These are phyloP conservation scores for Aphidius gifuensis DNA, from an alignment of 1,140 invertebrate genomes.

Conservation along the genomic window DNA sequence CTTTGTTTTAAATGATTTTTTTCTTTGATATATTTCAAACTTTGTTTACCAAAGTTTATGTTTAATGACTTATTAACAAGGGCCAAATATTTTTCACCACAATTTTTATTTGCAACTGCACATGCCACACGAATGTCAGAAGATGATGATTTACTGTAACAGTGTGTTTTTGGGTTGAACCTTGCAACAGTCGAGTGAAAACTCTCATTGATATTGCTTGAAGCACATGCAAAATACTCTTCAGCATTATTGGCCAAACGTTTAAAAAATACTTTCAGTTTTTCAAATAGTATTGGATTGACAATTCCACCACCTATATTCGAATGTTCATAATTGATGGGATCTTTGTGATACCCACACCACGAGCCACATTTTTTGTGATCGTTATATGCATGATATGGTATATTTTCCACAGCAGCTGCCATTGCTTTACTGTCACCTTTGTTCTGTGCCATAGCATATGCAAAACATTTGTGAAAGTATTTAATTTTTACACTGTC, in stretches of 20 bases:
- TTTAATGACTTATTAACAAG: too few species aligned
- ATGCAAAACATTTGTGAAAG: constrained; percentile 3
- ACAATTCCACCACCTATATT: constrained; percentile 2
- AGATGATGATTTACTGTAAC: too few species aligned
- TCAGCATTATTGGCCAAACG: constrained; percentile 11
- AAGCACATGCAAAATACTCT: constrained; percentile 22
- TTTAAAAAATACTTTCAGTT: constrained; percentile 8
- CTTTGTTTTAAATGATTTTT: too few species aligned
- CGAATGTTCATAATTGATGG: constrained; percentile 4
- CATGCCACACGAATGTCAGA: too few species aligned
- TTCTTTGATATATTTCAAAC: too few species aligned
- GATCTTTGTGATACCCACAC: constrained; percentile 10
- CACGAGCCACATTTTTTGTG: background rate
- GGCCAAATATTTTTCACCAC: too few species aligned
- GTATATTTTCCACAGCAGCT: background rate
- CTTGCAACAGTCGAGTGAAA: constrained; percentile 17
- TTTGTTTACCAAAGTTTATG: too few species aligned
- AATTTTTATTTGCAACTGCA: too few species aligned
- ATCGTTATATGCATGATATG: constrained; percentile 9
- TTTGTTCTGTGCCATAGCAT: constrained; percentile 3
- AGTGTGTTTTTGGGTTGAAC: too few species aligned
- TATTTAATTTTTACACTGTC: background rate
- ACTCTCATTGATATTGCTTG: constrained; percentile 28
- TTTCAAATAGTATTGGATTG: constrained; percentile 1
- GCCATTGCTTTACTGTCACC: constrained; percentile 2